phyloP scores from a whole-genome alignment of 2,113 vertebrate species.

The Hyla sarda region DNA sequence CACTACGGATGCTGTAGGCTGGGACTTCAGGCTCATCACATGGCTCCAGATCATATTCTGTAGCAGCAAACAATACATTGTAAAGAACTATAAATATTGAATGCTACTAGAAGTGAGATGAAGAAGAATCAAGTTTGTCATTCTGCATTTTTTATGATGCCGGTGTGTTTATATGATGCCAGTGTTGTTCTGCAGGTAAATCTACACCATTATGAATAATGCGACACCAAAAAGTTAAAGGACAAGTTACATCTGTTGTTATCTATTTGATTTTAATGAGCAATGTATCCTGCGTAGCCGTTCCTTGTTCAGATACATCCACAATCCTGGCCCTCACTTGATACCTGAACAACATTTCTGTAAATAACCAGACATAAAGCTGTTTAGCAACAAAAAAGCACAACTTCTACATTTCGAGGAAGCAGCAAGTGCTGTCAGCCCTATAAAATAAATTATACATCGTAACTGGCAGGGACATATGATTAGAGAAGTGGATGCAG shows the following conservation, averaged over 20 bases:
- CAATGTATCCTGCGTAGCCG: neutral
- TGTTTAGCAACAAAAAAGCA: conserved; percentile 16
- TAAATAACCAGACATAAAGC: conserved; percentile 24
- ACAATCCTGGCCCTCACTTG: neutral
- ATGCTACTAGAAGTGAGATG: neutral
- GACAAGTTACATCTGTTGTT: too few species aligned
- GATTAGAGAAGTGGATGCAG: conserved; percentile 45
- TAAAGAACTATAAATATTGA: neutral
- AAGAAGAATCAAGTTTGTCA: neutral
- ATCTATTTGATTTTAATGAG: too few species aligned
- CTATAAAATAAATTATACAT: conserved; percentile 58
- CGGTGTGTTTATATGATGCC: too few species aligned
- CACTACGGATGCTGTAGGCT: conserved; percentile 91
- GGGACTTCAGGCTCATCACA: conserved; percentile 95
- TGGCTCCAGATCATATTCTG: conserved; percentile 95
- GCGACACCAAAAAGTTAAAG: too few species aligned
- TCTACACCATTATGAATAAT: too few species aligned
- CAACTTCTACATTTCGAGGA: neutral
- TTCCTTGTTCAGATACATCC: neutral
- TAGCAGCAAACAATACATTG: neutral
- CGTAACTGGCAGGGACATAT: conserved; percentile 50
- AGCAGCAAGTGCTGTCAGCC: conserved; percentile 18
- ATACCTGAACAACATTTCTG: conserved; percentile 3
- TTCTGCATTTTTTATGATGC: too few species aligned
- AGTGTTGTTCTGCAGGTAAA: too few species aligned